Evolutionary conservation across 2,888 invertebrate genomes (phyloP), one percentile per base, ranked within the genome.

Genomic region (Macrophya annulata): DNA sequence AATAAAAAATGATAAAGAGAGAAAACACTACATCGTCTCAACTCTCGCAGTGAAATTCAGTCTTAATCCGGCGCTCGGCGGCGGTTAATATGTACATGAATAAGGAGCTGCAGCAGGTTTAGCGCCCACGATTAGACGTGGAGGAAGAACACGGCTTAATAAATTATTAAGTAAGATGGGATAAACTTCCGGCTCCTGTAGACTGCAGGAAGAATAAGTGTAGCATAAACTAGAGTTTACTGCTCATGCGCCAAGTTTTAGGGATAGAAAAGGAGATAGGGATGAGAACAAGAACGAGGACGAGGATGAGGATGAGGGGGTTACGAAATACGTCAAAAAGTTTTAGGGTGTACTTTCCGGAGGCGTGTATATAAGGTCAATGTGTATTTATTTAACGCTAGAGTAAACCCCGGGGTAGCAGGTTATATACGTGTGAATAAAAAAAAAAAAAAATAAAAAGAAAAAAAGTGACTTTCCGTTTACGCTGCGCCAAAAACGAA

Each of bases 121-220:
- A 81, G 45, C 62, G 62, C 43, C 51, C 43, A 62, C 72, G 72
- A 74, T 74, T 74, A 74, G 72, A 45, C 45, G 72, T 40, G n/a
- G 21, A 45, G 15, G 45, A 51, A 81, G 51, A 62, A 51, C 59
- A 37, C 77, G 77, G 31, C 51, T 31, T 81, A 62, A 81, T 81
- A 51, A 51, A 81, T 81, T 81, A 81, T 81, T 81, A 62, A 81
- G 62, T 62, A 81, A 81, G 81, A 81, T 62, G 81, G 62, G 51
- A 81, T 51, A 81, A 81, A 81, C 59, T 81, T 81, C 77, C 77
- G 43, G 77, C 77, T 55, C 55, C 12, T 17, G 55, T 8, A 77
- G 37, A 51, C 74, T 74, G 74, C 43, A 72, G 10, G 74, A 45
- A 74, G 25, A 48, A 45, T 45, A 74, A 74, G 45, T 48, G 45